phyloP scores from a whole-genome alignment of 2,797 vertebrate species.

The Antennarius maculatus region DNA sequence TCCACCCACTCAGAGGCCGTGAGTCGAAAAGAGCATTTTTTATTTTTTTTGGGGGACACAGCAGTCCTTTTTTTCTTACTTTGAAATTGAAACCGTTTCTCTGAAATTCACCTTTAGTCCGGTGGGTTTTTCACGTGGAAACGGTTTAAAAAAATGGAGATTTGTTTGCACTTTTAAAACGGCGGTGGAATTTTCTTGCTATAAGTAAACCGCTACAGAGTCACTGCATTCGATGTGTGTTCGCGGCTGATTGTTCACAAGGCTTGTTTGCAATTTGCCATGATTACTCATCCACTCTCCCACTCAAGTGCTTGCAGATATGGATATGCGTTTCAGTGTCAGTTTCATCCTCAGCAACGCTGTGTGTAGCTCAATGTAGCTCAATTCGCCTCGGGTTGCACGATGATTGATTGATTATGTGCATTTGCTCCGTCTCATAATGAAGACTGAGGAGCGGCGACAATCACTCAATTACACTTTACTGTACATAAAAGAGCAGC shows the following conservation, averaged over 20 bases:
- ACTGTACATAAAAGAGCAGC: slow-evolving; percentile 38
- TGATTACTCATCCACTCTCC: slow-evolving; percentile 63
- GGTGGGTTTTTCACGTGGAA: not conserved
- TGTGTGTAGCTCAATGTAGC: slow-evolving; percentile 27
- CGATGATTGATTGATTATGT: slow-evolving; percentile 66
- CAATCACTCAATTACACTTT: slow-evolving; percentile 53
- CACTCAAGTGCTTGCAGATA: slow-evolving; percentile 58
- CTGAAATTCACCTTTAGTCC: not conserved
- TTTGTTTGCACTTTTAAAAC: slow-evolving; percentile 1
- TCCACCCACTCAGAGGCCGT: slow-evolving; percentile 1
- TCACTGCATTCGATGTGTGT: slow-evolving; percentile 27
- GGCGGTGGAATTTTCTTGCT: slow-evolving; percentile 7
- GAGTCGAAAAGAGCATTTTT: not conserved
- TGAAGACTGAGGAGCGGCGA: slow-evolving; percentile 61
- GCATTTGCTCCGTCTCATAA: slow-evolving; percentile 42
- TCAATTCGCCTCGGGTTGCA: slow-evolving; percentile 53
- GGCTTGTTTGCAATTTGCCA: slow-evolving; percentile 54
- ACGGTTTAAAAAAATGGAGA: not conserved
- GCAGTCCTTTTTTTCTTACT: not conserved
- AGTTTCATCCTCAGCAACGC: slow-evolving; percentile 56
- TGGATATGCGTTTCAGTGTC: slow-evolving; percentile 63
- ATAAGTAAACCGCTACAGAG: slow-evolving; percentile 19
- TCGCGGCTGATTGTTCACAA: slow-evolving; percentile 50
- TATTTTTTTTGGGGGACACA: not conserved
- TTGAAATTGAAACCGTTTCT: not conserved